These are phyloP conservation scores for Erethizon dorsatum DNA, from an alignment of 2,797 vertebrate species.

Conservation along the genomic window DNA sequence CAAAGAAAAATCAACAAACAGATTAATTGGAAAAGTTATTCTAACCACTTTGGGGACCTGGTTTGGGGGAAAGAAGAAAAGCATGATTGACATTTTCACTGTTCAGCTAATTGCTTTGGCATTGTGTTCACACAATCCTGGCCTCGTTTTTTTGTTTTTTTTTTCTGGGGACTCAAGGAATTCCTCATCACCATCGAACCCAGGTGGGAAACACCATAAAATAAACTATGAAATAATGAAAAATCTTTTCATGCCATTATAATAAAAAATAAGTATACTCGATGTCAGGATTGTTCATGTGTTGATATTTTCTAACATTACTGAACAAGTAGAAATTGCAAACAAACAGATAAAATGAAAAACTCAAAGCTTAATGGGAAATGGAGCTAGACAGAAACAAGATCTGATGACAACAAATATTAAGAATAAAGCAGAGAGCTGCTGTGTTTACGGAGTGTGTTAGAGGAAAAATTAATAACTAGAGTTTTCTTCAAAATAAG, in stretches of 20 bases:
- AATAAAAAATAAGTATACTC: slow-evolving; percentile 37
- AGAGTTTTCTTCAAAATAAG: slow-evolving; percentile 54
- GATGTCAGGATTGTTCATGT: slow-evolving; percentile 62
- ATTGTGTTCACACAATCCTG: background rate
- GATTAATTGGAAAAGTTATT: slow-evolving; percentile 77
- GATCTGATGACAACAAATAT: slow-evolving; percentile 65
- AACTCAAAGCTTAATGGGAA: slow-evolving; percentile 28
- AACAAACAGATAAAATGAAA: slow-evolving; percentile 68
- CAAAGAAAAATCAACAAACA: slow-evolving; percentile 72
- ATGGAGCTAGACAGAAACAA: slow-evolving; percentile 63
- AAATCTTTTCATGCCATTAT: slow-evolving; percentile 26
- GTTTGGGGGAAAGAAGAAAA: background rate
- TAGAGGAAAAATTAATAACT: background rate
- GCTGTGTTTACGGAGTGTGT: background rate
- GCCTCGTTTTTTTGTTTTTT: background rate
- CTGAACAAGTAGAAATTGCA: slow-evolving; percentile 70
- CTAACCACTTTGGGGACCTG: slow-evolving; percentile 11
- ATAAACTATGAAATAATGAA: slow-evolving; percentile 61
- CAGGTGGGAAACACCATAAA: slow-evolving; percentile 58
- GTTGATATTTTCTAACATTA: slow-evolving; percentile 12
- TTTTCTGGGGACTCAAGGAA: background rate
- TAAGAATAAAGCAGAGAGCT: slow-evolving; percentile 40
- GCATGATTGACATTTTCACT: background rate
- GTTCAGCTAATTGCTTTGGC: slow-evolving; percentile 57
- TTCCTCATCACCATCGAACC: background rate